Evolutionary conservation across 2,888 invertebrate genomes (phyloP).

Genomic region (Phyllotreta striolata): DNA sequence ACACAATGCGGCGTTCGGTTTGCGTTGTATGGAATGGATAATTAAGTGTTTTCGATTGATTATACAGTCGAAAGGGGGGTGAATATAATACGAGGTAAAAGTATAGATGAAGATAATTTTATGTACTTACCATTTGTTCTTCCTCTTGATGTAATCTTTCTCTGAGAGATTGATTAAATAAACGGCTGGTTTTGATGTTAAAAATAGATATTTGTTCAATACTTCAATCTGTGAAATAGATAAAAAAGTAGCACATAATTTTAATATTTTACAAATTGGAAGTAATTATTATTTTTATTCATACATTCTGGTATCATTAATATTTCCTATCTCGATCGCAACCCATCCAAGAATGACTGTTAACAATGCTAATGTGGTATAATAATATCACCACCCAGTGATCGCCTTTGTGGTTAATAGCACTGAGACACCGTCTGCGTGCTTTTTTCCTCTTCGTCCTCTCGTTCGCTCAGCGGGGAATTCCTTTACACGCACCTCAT

Average conservation of each 20-base stretch:
- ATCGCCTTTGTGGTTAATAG: constrained; percentile 48
- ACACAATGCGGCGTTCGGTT: constrained; percentile 9
- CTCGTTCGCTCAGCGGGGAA: constrained; percentile 45
- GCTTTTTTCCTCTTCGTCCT: constrained; percentile 37
- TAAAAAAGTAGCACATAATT: constrained; percentile 2
- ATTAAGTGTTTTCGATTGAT: constrained; percentile 7
- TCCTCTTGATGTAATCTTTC: constrained; percentile 97
- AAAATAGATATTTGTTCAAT: constrained; percentile 93
- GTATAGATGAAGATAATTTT: constrained; percentile 1
- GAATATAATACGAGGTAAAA: background rate
- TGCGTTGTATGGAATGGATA: background rate
- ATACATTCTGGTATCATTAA: too few species aligned
- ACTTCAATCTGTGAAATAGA: constrained; percentile 82
- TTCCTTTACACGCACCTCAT: constrained; percentile 43
- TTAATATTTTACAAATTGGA: background rate
- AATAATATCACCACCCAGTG: constrained; percentile 56
- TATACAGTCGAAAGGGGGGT: background rate
- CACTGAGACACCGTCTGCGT: constrained; percentile 49
- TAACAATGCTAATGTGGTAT: constrained; percentile 51
- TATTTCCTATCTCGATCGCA: constrained; percentile 13
- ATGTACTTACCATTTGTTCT: constrained; percentile 90
- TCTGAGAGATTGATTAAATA: constrained; percentile 97
- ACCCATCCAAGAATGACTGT: too few species aligned
- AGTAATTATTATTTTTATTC: too few species aligned
- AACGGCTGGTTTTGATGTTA: constrained; percentile 97